Evolutionary conservation across 2,888 invertebrate genomes (phyloP), one percentile per base, ranked within the genome.

Genomic region (Deilephila porcellus): DNA sequence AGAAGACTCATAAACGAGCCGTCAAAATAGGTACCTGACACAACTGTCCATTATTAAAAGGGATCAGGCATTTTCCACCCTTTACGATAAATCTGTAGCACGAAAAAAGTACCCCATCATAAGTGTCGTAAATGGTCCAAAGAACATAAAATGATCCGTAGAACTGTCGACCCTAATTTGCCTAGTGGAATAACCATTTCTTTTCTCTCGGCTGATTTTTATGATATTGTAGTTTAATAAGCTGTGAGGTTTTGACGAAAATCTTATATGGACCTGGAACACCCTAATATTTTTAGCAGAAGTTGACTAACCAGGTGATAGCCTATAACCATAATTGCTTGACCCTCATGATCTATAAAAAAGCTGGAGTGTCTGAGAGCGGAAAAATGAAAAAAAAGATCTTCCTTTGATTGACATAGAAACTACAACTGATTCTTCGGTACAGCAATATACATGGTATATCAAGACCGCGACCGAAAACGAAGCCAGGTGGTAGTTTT

Each of bases 11-110:
- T 67, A 67, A 52, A 67, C 14, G 52, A 17, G 6, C 52, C 67
- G 11, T 67, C 11, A 67, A 64, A 37, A 52, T 52, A 67, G 8
- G 17, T 67, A 67, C 52, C 45, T 67, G 52, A 3, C 75, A 62
- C 76, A 80, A 80, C 75, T 74, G 76, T 74, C 74, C 74, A 74
- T 83, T 85, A 85, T 83, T 52, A 80, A 83, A 83, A 80, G 80
- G 77, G 79, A 78, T 78, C 75, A 74, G 74, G 76, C 78, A 75
- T 82, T 85, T 82, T 79, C 77, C 73, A 76, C 78, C 80, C 78
- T 79, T 82, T 81, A 77, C 72, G 63, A 52, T 2, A 72, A 75
- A 79, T 71, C 71, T 71, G 34, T 20, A 78, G 79, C 78, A 79
- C 76, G 74, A 52, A 76, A 78, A 82, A 77, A 82, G 80, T 76